phyloP scores from a whole-genome alignment of 2,888 invertebrate genomes.

The Apoda limacodes region DNA sequence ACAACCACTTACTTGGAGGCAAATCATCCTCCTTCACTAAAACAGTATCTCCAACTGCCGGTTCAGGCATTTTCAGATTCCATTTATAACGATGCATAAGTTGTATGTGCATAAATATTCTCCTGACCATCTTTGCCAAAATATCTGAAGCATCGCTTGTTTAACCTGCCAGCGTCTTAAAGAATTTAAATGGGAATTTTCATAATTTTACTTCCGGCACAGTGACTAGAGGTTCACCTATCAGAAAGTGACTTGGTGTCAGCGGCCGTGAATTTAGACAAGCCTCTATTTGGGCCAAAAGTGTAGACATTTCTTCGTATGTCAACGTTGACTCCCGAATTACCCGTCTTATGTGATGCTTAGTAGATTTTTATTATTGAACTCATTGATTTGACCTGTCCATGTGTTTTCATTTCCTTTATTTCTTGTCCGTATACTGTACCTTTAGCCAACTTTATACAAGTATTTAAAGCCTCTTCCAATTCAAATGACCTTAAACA shows the following conservation, averaged over 20 bases:
- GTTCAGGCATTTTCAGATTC: slow-evolving; percentile 10
- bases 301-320: slow-evolving; percentile 3
- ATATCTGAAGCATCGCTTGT: no score
- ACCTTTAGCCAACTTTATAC: slow-evolving; percentile 2
- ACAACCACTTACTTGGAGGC: slow-evolving; percentile 6
- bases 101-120: slow-evolving; percentile 12
- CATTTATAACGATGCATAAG: slow-evolving; percentile 14
- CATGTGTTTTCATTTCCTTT: not conserved
- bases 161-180: no score
- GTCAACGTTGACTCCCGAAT: slow-evolving; percentile 1
- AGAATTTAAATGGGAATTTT: slow-evolving; percentile 4
- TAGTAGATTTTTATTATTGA: slow-evolving; percentile 4
- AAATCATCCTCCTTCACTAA: slow-evolving; percentile 9
- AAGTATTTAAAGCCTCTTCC: slow-evolving; percentile 2
- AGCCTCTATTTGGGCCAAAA: slow-evolving; percentile 1
- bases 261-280: slow-evolving; percentile 7
- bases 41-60: slow-evolving; percentile 11
- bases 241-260: slow-evolving; percentile 1
- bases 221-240: slow-evolving; percentile 12
- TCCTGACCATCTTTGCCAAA: no score
- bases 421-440: not conserved
- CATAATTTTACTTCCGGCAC: slow-evolving; percentile 12
- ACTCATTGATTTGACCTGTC: slow-evolving; percentile 1
- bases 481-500: slow-evolving; percentile 3
- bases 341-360: no score